A percentile compares a stretch with the other conserved stretches of the same genome.
Evolutionary conservation across 2,888 invertebrate species (phyloP).

Genomic region (Coelopa pilipes): DNA sequence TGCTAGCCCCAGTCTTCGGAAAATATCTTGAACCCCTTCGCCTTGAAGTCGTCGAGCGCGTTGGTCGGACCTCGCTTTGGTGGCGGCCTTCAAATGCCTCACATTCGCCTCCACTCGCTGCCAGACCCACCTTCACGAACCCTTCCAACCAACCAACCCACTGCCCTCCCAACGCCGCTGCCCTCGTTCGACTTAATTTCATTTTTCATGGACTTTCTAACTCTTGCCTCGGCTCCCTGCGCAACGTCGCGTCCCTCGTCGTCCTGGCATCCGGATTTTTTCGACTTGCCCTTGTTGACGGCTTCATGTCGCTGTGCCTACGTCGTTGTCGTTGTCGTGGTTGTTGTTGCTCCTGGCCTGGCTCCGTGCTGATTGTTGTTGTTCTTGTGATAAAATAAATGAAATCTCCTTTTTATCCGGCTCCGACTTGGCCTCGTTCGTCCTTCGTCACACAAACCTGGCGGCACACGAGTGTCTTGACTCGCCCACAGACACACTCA

Average conservation of each 20-base stretch:
- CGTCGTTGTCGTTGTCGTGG: neutral
- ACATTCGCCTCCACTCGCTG: too few species aligned
- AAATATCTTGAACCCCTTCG: too few species aligned
- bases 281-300: neutral
- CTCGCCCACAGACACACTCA: neutral
- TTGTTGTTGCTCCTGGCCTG: too few species aligned
- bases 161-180: neutral
- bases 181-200: slow-evolving; percentile 5
- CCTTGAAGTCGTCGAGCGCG: too few species aligned
- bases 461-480: neutral
- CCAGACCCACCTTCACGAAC: too few species aligned
- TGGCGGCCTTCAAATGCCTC: too few species aligned
- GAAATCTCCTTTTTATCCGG: slow-evolving; percentile 5
- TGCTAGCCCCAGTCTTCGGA: too few species aligned
- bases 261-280: neutral
- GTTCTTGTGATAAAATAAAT: slow-evolving; percentile 7
- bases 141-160: neutral
- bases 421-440: neutral
- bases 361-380: too few species aligned
- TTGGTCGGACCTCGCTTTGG: too few species aligned
- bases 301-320: too few species aligned
- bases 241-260: neutral
- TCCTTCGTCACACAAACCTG: slow-evolving; percentile 14
- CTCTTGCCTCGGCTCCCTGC: neutral
- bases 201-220: slow-evolving; percentile 26